phyloP scores from a whole-genome alignment of 37 sponge, comb jelly and placozoan species.

The Spongilla lacustris region DNA sequence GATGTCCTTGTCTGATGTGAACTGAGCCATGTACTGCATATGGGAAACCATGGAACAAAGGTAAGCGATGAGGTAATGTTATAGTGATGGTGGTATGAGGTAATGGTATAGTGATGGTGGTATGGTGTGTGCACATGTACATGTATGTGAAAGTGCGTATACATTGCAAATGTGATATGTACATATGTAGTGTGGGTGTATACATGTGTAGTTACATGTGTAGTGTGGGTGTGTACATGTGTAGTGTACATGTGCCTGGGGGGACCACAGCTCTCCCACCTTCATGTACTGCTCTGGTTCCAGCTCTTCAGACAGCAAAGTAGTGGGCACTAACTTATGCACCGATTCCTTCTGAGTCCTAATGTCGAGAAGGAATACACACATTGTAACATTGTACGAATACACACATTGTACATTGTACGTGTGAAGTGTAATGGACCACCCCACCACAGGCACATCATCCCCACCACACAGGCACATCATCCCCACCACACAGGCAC shows the following conservation, averaged over 20 bases:
- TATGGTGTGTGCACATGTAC: not conserved
- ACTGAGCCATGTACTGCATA: conserved; percentile 4
- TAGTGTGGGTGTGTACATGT: too few species aligned
- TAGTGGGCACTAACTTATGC: conserved; percentile 25
- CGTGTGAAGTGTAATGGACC: too few species aligned
- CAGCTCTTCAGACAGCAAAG: conserved; percentile 19
- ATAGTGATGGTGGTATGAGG: too few species aligned
- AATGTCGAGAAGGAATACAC: not conserved
- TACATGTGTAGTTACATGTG: not conserved
- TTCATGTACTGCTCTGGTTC: conserved; percentile 42
- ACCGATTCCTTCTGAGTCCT: conserved; percentile 53
- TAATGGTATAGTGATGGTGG: too few species aligned
- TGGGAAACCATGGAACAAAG: not conserved
- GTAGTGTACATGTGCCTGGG: too few species aligned
- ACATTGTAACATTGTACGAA: not conserved
- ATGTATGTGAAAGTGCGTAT: not conserved
- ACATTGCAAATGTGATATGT: not conserved
- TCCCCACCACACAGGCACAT: too few species aligned
- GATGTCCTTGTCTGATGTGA: conserved; percentile 25
- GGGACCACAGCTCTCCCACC: too few species aligned
- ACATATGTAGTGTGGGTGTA: not conserved
- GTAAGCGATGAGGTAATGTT: too few species aligned
- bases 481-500: too few species aligned
- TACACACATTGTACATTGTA: too few species aligned
- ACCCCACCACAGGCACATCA: too few species aligned